Evolutionary conservation across 2,113 vertebrate genomes (phyloP).

Genomic region (Phaethon lepturus): DNA sequence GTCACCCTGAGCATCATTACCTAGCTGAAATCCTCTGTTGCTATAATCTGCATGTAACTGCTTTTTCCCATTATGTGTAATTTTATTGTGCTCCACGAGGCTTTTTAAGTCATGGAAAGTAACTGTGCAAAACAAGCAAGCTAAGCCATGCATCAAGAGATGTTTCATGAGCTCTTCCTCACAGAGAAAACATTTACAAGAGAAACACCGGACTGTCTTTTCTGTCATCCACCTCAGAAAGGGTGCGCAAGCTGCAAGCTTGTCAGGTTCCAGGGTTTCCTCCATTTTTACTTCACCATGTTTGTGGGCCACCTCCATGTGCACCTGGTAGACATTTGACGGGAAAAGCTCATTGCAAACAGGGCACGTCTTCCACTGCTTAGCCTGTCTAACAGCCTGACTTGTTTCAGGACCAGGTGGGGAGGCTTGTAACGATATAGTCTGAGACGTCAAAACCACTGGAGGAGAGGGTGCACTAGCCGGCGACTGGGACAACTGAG

Average conservation of each 20-base stretch:
- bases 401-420: not conserved
- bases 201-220: conserved; percentile 87
- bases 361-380: conserved; percentile 95
- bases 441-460: conserved; percentile 44
- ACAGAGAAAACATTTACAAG: conserved; percentile 87
- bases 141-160: conserved; percentile 89
- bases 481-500: conserved; percentile 64
- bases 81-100: conserved; percentile 85
- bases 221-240: conserved; percentile 92
- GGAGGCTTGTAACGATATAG: not conserved
- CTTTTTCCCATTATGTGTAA: conserved; percentile 83
- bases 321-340: conserved; percentile 91
- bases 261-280: conserved; percentile 61
- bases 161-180: conserved; percentile 91
- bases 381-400: conserved; percentile 81
- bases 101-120: conserved; percentile 90
- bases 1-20: conserved; percentile 81
- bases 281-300: conserved; percentile 50
- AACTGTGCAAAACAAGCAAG: conserved; percentile 90
- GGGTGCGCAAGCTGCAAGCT: conserved; percentile 85
- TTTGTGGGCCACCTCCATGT: conserved; percentile 90
- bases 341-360: conserved; percentile 96
- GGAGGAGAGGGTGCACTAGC: conserved; percentile 74
- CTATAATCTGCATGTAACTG: conserved; percentile 87
- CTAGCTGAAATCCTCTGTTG: conserved; percentile 86